phyloP scores from a whole-genome alignment of 2,797 vertebrate genomes.

The Thamnophis elegans region DNA sequence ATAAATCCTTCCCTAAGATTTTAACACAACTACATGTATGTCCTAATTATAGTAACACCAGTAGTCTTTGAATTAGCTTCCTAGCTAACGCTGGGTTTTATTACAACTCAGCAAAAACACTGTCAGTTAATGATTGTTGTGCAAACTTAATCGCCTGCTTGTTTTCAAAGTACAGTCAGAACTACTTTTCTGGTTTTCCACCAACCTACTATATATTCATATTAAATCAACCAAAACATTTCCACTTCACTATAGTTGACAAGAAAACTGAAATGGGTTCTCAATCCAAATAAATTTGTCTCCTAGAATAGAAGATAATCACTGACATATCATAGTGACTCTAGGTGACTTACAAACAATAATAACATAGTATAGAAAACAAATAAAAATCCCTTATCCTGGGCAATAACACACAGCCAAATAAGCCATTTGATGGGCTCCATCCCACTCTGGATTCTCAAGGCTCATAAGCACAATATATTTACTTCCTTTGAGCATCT shows the following conservation, averaged over 20 bases:
- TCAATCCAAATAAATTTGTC: not conserved
- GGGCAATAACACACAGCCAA: not conserved
- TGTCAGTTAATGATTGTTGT: conserved; percentile 19
- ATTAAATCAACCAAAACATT: conserved; percentile 24
- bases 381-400: not conserved
- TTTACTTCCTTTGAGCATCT: not conserved
- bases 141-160: conserved; percentile 22
- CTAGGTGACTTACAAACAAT: not conserved
- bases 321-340: not conserved
- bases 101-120: conserved; percentile 39
- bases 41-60: conserved; percentile 49
- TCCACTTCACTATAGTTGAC: not conserved
- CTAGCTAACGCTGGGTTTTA: conserved; percentile 49
- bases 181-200: conserved; percentile 12
- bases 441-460: not conserved
- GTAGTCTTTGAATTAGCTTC: conserved; percentile 49
- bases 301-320: not conserved
- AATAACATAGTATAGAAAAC: not conserved
- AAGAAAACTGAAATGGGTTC: not conserved
- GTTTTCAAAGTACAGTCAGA: conserved; percentile 29
- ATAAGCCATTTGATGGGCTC: not conserved
- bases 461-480: not conserved
- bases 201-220: conserved; percentile 24
- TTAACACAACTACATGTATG: conserved; percentile 37
- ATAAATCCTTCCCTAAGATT: conserved; percentile 39